Evolutionary conservation across 1,140 invertebrate genomes (phyloP).

Genomic region (Zaprionus ornatus): DNA sequence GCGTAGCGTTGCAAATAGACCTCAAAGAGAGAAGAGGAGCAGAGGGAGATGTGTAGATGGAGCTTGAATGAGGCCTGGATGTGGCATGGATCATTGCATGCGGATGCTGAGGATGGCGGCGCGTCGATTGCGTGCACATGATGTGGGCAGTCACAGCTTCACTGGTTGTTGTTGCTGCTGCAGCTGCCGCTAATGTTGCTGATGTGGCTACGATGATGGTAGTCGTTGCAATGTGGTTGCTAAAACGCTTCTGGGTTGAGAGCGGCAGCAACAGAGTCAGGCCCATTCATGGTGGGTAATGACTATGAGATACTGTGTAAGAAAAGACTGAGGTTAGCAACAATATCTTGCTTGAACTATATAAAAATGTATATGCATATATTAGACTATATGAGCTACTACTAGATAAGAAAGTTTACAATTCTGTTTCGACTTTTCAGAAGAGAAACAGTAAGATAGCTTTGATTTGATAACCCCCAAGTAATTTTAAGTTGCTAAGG

Average conservation of each 20-base stretch:
- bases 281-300: neutral
- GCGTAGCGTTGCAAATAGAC: neutral
- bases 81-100: conserved; percentile 35
- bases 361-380: neutral
- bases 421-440: neutral
- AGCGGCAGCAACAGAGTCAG: conserved; percentile 21
- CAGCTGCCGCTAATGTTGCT: conserved; percentile 16
- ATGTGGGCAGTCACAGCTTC: conserved; percentile 44
- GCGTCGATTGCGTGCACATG: conserved; percentile 48
- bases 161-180: conserved; percentile 15
- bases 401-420: neutral
- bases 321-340: neutral
- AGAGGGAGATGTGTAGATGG: neutral
- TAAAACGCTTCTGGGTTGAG: conserved; percentile 53
- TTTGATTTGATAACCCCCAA: neutral
- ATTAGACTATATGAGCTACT: neutral
- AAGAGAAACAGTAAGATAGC: neutral
- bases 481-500: neutral
- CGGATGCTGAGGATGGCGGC: conserved; percentile 27
- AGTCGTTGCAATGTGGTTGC: conserved; percentile 28
- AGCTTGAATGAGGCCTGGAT: neutral
- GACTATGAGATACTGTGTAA: neutral
- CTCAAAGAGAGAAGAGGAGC: neutral
- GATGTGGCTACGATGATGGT: conserved; percentile 30
- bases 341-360: neutral